These are phyloP conservation scores for Percopsis transmontana DNA, from an alignment of 2,113 vertebrate species.

Conservation along the genomic window DNA sequence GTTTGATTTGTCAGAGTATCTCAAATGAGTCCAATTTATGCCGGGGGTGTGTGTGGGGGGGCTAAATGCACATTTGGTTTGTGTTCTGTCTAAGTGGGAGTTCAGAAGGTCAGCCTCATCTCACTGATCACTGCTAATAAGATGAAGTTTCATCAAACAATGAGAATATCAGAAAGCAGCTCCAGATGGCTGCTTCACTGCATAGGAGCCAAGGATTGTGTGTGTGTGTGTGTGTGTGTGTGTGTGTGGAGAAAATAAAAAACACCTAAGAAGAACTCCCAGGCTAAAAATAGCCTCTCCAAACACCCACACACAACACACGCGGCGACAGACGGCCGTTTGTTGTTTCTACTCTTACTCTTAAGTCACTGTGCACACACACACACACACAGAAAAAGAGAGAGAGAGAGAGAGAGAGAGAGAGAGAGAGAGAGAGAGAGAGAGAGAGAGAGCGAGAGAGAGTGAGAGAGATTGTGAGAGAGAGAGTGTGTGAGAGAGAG, in stretches of 20 bases:
- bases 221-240: background rate
- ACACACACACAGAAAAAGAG: background rate
- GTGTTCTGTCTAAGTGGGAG: constrained; percentile 54
- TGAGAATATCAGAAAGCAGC: constrained; percentile 30
- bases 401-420: constrained; percentile 4
- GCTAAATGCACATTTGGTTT: constrained; percentile 74
- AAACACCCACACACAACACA: too few relatives aligned
- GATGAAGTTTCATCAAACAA: constrained; percentile 47
- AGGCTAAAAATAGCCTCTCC: too few relatives aligned
- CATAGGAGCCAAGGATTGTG: constrained; percentile 1
- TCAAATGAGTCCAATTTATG: constrained; percentile 64
- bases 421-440: constrained; percentile 3
- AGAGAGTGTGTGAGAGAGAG: constrained; percentile 11
- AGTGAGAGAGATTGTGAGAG: constrained; percentile 35
- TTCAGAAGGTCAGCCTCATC: constrained; percentile 58
- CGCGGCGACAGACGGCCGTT: background rate
- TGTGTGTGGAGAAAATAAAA: background rate
- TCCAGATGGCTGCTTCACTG: constrained; percentile 49
- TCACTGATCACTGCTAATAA: constrained; percentile 59
- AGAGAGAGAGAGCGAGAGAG: background rate
- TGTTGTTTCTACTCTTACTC: background rate
- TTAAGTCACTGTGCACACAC: background rate
- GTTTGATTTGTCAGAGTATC: constrained; percentile 62
- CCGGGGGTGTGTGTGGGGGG: constrained; percentile 44
- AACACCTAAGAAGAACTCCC: too few relatives aligned